Evolutionary conservation across 2,888 invertebrate genomes (phyloP).

Genomic region (Thecocarcelia acutangulata): DNA sequence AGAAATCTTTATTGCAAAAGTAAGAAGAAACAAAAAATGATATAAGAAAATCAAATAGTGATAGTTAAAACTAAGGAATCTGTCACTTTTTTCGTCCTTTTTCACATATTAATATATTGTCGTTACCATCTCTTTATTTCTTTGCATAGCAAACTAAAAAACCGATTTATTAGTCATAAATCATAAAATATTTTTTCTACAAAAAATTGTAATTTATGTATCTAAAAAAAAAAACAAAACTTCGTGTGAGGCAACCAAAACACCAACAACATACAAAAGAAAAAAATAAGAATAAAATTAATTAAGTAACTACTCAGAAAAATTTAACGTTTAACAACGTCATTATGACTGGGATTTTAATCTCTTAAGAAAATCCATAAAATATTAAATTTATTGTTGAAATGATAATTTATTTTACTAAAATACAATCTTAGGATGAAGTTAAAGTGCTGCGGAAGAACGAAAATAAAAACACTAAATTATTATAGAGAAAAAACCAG

Average conservation of each 20-base stretch:
- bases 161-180: conserved; percentile 67
- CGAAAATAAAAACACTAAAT: conserved; percentile 65
- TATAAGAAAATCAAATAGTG: conserved; percentile 61
- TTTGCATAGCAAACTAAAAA: conserved; percentile 67
- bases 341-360: conserved; percentile 67
- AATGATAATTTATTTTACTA: conserved; percentile 69
- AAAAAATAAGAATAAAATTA: conserved; percentile 56
- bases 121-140: conserved; percentile 66
- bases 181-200: conserved; percentile 67
- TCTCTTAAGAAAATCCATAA: conserved; percentile 63
- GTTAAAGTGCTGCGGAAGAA: conserved; percentile 58
- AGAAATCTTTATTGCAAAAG: conserved; percentile 69
- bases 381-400: conserved; percentile 68
- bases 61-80: conserved; percentile 67
- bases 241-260: conserved; percentile 67
- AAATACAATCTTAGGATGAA: conserved; percentile 68
- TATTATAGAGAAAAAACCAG: conserved; percentile 60
- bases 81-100: conserved; percentile 67
- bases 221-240: conserved; percentile 55
- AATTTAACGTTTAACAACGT: conserved; percentile 58
- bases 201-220: conserved; percentile 67
- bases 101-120: conserved; percentile 59
- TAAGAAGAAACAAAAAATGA: conserved; percentile 41
- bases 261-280: conserved; percentile 62
- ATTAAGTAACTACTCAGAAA: conserved; percentile 64